These are phyloP conservation scores for Hippocampus comes DNA, from an alignment of 2,113 vertebrate genomes.

Conservation along the genomic window DNA sequence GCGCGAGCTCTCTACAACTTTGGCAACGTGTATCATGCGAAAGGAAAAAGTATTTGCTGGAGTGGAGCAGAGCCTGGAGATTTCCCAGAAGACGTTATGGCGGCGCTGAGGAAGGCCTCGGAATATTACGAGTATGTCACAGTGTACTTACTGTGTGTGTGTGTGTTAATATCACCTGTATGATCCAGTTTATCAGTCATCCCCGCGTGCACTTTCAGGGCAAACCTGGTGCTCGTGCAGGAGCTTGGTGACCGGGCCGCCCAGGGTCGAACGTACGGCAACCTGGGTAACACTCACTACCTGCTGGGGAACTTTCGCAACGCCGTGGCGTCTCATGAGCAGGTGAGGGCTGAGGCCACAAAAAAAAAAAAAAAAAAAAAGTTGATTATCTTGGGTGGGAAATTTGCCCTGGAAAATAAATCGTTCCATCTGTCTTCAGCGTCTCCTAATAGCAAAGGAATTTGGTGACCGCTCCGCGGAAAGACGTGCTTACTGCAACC, in stretches of 20 bases:
- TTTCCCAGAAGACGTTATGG: slow-evolving; percentile 88
- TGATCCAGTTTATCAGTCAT: neutral
- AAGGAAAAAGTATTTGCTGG: slow-evolving; percentile 89
- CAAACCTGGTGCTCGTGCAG: slow-evolving; percentile 86
- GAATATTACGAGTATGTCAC: slow-evolving; percentile 90
- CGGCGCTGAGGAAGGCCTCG: slow-evolving; percentile 83
- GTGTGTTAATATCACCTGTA: neutral
- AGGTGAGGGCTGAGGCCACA: slow-evolving; percentile 73
- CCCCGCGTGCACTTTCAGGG: slow-evolving; percentile 62
- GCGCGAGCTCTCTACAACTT: slow-evolving; percentile 95
- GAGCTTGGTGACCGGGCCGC: slow-evolving; percentile 87
- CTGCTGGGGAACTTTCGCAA: slow-evolving; percentile 89
- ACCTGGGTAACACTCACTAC: slow-evolving; percentile 95
- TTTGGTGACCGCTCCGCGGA: slow-evolving; percentile 93
- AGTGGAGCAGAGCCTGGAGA: slow-evolving; percentile 86
- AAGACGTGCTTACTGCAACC: slow-evolving; percentile 92
- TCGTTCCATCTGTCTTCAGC: slow-evolving; percentile 61
- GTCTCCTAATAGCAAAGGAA: slow-evolving; percentile 91
- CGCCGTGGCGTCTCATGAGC: slow-evolving; percentile 88
- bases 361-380: neutral
- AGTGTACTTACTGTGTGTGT: neutral
- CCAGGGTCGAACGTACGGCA: slow-evolving; percentile 92
- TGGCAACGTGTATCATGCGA: slow-evolving; percentile 92
- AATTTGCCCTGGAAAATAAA: neutral
- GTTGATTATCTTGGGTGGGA: neutral